Conservation (phyloP, 2,113 vertebrate genomes). For the Struthidea cinerea region DNA sequence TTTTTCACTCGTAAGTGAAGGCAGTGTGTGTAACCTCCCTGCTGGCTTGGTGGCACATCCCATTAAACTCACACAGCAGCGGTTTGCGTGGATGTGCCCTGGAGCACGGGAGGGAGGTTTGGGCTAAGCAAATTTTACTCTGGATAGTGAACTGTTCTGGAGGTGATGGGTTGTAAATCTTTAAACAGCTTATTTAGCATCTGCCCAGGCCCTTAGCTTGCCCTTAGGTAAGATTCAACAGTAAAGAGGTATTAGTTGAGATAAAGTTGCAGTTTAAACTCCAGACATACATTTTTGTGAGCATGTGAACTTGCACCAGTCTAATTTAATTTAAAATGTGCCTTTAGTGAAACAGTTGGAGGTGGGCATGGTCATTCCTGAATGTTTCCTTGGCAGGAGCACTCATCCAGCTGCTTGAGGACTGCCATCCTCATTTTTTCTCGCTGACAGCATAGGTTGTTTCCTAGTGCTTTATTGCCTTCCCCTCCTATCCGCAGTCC, state of each 20-base stretch:
- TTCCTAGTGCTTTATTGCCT: not conserved
- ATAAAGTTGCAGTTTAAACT: not conserved
- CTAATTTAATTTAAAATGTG: not conserved
- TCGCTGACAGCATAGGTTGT: not conserved
- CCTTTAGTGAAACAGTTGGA: not conserved
- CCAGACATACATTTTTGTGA: rapidly evolving
- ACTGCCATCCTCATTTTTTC: not conserved
- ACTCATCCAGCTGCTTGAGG: not conserved
- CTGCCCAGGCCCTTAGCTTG: not conserved
- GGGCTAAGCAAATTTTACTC: not conserved
- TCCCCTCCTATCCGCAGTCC: not conserved
- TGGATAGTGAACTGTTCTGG: not conserved
- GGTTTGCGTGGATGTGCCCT: not conserved
- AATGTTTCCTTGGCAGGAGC: not conserved
- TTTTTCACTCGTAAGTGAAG: not conserved
- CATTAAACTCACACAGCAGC: rapidly evolving
- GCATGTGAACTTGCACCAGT: rapidly evolving
- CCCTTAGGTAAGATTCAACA: not conserved
- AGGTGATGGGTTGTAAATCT: not conserved
- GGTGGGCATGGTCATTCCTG: not conserved
- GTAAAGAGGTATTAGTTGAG: not conserved
- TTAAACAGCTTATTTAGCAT: not conserved
- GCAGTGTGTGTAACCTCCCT: rapidly evolving
- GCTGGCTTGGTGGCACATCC: not conserved
- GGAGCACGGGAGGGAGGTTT: not conserved